phyloP scores from a whole-genome alignment of 2,113 vertebrate genomes.

The Xiphorhynchus elegans region DNA sequence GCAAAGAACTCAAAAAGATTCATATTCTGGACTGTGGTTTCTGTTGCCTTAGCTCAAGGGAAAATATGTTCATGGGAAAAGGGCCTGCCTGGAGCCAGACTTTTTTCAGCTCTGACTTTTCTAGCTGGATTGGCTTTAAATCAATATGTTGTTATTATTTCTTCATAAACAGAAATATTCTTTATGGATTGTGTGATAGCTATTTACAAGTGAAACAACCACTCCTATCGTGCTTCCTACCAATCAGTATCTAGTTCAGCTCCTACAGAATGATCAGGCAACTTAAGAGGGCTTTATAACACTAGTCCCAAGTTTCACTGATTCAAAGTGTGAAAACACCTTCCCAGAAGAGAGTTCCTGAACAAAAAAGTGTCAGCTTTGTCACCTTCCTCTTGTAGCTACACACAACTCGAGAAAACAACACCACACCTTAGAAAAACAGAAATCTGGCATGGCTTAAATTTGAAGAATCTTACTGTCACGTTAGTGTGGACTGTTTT shows the following conservation, averaged over 20 bases:
- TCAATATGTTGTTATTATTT: conserved; percentile 15
- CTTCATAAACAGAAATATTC: conserved; percentile 22
- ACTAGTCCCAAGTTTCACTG: neutral
- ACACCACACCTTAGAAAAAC: neutral
- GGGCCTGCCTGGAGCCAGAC: conserved; percentile 9
- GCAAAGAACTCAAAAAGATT: conserved; percentile 49
- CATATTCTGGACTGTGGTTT: conserved; percentile 51
- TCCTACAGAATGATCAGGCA: neutral
- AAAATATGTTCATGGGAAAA: conserved; percentile 62
- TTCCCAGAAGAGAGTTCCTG: neutral
- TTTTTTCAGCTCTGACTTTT: conserved; percentile 30
- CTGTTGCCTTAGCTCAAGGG: conserved; percentile 40
- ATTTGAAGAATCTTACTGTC: neutral
- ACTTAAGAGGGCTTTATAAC: neutral
- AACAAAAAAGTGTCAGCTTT: neutral
- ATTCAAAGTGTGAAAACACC: neutral
- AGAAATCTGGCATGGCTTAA: neutral
- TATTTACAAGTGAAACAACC: conserved; percentile 20
- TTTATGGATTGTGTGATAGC: neutral
- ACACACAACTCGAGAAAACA: neutral
- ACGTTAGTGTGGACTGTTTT: neutral
- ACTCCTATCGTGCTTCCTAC: neutral
- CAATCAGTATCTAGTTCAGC: neutral
- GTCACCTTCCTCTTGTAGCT: neutral
- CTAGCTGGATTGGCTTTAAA: neutral